phyloP scores from a whole-genome alignment of 2,113 vertebrate species.

The Hydrolagus affinis region DNA sequence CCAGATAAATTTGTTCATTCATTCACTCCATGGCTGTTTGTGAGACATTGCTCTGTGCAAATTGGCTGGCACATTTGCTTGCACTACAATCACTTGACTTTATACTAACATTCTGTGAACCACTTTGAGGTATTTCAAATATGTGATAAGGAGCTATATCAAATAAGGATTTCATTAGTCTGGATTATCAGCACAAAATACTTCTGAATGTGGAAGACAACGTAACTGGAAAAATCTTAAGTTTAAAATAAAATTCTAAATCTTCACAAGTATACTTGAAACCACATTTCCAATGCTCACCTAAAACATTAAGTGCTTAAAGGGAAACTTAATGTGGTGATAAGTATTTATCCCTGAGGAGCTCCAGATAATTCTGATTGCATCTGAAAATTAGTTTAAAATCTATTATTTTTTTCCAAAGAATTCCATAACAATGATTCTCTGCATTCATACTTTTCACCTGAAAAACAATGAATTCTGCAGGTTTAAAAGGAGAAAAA shows the following conservation, averaged over 20 bases:
- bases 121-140: no score
- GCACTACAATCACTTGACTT: no score
- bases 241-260: neutral
- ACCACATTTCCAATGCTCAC: neutral
- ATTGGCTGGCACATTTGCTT: no score
- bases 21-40: no score
- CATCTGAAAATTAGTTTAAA: neutral
- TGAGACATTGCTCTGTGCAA: no score
- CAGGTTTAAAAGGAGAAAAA: neutral
- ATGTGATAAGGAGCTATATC: no score
- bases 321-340: neutral
- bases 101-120: no score
- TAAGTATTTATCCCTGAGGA: neutral
- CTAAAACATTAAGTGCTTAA: neutral
- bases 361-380: neutral
- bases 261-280: neutral
- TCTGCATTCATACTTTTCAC: neutral
- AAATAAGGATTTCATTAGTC: no score
- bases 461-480: neutral
- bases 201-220: neutral
- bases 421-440: neutral
- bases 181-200: no score
- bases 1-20: no score
- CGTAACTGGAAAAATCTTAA: neutral
- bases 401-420: neutral